A percentile compares a stretch with the other conserved stretches of the same genome.
These are phyloP conservation scores for Rhinopomastus cyanomelas DNA, from an alignment of 2,113 vertebrate species.

Conservation along the genomic window DNA sequence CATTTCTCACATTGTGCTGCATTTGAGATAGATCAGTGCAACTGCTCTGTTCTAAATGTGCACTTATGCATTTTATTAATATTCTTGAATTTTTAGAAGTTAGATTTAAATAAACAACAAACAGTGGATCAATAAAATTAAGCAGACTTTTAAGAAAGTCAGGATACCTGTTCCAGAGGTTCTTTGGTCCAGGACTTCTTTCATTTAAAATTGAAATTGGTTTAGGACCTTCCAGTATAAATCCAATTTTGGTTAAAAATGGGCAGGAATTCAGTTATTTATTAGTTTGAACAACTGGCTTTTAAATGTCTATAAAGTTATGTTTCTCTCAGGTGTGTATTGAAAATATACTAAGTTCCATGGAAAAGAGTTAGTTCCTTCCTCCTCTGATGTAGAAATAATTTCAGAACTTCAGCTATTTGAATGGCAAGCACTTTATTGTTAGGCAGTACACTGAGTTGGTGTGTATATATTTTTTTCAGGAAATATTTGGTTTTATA, in stretches of 20 bases:
- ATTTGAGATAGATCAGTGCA: not conserved
- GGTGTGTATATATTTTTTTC: not conserved
- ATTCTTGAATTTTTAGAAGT: not conserved
- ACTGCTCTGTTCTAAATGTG: not conserved
- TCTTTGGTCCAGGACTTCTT: not conserved
- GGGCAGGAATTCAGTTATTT: not conserved
- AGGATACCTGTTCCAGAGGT: not conserved
- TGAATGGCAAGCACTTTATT: not conserved
- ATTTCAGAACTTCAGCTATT: not conserved
- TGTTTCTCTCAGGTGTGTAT: not conserved
- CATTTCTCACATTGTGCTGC: not conserved
- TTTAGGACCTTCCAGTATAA: not conserved
- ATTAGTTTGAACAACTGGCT: not conserved
- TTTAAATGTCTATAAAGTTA: not conserved
- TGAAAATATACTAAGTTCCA: not conserved
- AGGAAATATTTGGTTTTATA: not conserved
- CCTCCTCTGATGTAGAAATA: not conserved
- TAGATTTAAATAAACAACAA: not conserved
- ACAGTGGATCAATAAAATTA: not conserved
- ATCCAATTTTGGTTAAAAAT: not conserved
- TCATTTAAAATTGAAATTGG: not conserved
- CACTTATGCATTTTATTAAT: not conserved
- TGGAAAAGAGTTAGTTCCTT: not conserved
- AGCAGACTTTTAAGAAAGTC: not conserved
- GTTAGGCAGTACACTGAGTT: not conserved